These are phyloP conservation scores for Acrobasis repandana DNA, from an alignment of 2,888 invertebrate genomes.

Conservation along the genomic window DNA sequence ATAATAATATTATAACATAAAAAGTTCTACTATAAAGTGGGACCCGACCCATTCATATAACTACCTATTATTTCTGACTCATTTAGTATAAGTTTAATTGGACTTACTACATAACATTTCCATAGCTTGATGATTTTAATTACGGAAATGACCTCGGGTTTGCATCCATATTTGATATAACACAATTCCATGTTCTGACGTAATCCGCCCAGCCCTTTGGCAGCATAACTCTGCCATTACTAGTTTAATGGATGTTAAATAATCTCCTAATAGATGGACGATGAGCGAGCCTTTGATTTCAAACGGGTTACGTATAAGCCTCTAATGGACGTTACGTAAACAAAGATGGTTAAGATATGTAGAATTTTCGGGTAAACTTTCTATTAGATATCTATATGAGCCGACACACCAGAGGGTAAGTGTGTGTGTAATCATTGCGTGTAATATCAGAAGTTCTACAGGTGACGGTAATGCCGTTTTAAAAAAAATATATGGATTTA, in stretches of 20 bases:
- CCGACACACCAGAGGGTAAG: too few species aligned
- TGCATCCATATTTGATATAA: neutral
- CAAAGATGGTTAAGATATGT: neutral
- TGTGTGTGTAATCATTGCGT: too few species aligned
- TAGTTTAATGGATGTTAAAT: constrained; percentile 8
- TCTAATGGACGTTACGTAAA: constrained; percentile 1
- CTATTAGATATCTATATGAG: neutral
- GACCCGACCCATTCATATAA: too few species aligned
- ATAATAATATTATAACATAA: too few species aligned
- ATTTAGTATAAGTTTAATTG: too few species aligned
- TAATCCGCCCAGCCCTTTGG: neutral
- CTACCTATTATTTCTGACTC: too few species aligned
- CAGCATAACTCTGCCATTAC: constrained; percentile 8
- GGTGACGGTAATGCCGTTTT: too few species aligned
- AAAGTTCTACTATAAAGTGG: too few species aligned
- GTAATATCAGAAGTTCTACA: too few species aligned
- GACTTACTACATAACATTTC: too few species aligned
- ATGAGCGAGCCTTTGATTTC: constrained; percentile 21
- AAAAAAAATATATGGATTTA: too few species aligned
- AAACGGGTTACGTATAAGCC: neutral
- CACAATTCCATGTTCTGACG: constrained; percentile 3
- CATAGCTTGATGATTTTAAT: neutral
- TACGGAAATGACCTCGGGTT: neutral
- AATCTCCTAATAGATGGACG: constrained; percentile 24
- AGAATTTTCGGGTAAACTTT: neutral